Conservation (phyloP, 2,113 vertebrate species). For the Budorcas taxicolor region DNA sequence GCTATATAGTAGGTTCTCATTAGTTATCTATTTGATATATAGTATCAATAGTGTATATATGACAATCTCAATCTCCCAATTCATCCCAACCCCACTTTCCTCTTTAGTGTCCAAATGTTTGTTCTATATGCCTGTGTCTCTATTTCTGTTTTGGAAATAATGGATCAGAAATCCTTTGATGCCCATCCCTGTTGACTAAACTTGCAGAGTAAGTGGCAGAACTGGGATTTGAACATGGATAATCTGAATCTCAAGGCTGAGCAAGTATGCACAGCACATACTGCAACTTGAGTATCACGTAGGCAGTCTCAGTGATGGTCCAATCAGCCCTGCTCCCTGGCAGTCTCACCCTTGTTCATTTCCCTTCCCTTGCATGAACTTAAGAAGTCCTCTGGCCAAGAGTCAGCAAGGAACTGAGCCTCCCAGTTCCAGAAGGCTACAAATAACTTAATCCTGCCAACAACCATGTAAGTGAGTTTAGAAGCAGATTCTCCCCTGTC, state of each 20-base stretch:
- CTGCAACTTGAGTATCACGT: accelerated
- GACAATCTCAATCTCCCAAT: background rate
- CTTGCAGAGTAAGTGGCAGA: background rate
- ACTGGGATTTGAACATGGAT: background rate
- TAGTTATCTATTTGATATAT: background rate
- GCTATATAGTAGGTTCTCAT: background rate
- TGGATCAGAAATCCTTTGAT: background rate
- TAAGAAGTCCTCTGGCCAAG: background rate
- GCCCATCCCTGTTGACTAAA: background rate
- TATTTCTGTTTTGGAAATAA: background rate
- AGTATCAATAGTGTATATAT: background rate
- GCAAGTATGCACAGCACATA: background rate
- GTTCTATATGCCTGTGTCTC: background rate
- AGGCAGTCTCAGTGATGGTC: background rate
- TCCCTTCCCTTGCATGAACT: background rate
- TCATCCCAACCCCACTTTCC: background rate
- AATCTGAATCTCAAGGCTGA: background rate
- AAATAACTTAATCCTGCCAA: background rate
- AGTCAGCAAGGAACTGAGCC: background rate
- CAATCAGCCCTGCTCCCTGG: background rate
- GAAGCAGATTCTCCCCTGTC: background rate
- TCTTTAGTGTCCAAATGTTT: background rate
- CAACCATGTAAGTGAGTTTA: background rate
- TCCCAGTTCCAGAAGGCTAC: background rate
- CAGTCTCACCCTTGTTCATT: background rate